A percentile compares a stretch with the other conserved stretches of the same genome.
phyloP scores from a whole-genome alignment of 2,113 vertebrate genomes.

The human (Homo sapiens) region GRCh38 chr4:46657001-46657500 shows the following conservation, averaged over 20 bases:
- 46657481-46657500: neutral
- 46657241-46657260: neutral
- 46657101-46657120: neutral
- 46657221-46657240: neutral
- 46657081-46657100: neutral
- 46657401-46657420: neutral
- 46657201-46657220: neutral
- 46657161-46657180: neutral
- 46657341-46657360: neutral
- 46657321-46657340: neutral
- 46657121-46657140: neutral
- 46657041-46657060: neutral
- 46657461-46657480: neutral
- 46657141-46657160: neutral
- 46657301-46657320: neutral
- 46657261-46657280: neutral
- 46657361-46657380: neutral
- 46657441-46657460: neutral
- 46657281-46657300: neutral
- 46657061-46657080: too few species aligned
- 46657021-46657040: neutral
- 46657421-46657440: neutral
- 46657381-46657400: neutral
- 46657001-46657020: neutral
- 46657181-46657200: neutral